phyloP scores from a whole-genome alignment of 2,797 vertebrate genomes.

The Enteromius thamalakanensis region DNA sequence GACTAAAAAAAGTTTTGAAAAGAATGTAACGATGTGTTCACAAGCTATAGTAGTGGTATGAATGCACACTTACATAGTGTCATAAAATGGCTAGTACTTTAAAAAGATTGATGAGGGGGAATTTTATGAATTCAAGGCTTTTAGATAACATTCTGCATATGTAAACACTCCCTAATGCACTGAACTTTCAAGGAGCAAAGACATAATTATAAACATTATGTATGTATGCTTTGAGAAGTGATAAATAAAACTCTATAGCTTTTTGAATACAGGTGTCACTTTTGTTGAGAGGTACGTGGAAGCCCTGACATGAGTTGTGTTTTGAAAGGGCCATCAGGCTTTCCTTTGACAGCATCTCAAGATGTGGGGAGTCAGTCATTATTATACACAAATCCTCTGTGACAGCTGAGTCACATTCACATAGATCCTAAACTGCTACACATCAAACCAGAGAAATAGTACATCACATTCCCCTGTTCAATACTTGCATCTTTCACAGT shows the following conservation, averaged over 20 bases:
- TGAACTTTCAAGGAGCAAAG: neutral
- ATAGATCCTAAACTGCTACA: constrained; percentile 7
- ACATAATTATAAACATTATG: neutral
- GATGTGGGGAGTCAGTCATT: neutral
- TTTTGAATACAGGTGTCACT: neutral
- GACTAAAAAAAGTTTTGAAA: neutral
- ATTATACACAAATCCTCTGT: constrained; percentile 11
- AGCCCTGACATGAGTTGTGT: neutral
- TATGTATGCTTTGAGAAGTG: neutral
- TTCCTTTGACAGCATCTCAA: constrained; percentile 19
- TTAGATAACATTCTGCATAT: neutral
- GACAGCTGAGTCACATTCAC: constrained; percentile 30
- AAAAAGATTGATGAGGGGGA: neutral
- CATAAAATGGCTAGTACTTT: neutral
- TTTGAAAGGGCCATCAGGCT: constrained; percentile 2
- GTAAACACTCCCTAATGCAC: neutral
- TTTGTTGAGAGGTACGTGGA: neutral
- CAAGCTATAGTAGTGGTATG: neutral
- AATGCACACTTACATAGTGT: neutral
- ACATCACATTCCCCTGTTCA: constrained; percentile 15
- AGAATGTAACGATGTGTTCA: neutral
- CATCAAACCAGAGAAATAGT: constrained; percentile 18
- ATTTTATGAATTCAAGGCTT: neutral
- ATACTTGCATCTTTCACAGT: neutral
- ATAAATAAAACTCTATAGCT: neutral